Percentiles rank a stretch among this genome's conserved stretches.
Conservation (phyloP, 2,797 vertebrate genomes). For the Margarornis squamiger region DNA sequence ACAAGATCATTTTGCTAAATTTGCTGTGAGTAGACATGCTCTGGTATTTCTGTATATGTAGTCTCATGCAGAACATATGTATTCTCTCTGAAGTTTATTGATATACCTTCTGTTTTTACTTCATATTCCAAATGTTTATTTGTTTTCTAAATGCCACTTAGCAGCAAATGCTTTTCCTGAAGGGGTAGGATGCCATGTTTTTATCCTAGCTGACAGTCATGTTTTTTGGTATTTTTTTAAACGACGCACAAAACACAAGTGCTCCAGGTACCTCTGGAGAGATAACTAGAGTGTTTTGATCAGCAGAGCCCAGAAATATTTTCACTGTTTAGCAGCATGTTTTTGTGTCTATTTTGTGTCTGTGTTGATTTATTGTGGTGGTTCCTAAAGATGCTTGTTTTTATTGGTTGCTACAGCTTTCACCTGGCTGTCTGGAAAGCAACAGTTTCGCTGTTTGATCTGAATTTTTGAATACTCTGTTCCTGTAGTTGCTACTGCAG, state of each 20-base stretch:
- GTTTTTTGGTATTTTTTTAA: neutral
- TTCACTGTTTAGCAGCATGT: neutral
- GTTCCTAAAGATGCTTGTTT: neutral
- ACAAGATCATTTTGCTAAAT: neutral
- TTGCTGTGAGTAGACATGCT: neutral
- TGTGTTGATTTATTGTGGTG: neutral
- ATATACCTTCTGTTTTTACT: neutral
- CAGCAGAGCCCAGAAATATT: neutral
- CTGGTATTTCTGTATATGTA: neutral
- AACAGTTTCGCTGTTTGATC: neutral
- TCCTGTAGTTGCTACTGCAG: neutral
- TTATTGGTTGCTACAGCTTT: neutral
- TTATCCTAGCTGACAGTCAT: neutral
- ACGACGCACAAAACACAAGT: neutral
- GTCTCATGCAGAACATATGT: neutral
- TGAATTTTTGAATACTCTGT: neutral
- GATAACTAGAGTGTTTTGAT: neutral
- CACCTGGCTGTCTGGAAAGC: neutral
- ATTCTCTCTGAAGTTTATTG: neutral
- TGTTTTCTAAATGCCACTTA: neutral
- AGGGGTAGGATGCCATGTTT: neutral
- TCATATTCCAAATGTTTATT: neutral
- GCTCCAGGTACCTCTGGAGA: neutral
- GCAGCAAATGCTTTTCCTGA: neutral
- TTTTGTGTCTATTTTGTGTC: neutral